Percentiles rank a stretch among this genome's conserved stretches.
These are phyloP conservation scores for Lutraria lutraria DNA, from an alignment of 2,888 invertebrate genomes.

Conservation along the genomic window DNA sequence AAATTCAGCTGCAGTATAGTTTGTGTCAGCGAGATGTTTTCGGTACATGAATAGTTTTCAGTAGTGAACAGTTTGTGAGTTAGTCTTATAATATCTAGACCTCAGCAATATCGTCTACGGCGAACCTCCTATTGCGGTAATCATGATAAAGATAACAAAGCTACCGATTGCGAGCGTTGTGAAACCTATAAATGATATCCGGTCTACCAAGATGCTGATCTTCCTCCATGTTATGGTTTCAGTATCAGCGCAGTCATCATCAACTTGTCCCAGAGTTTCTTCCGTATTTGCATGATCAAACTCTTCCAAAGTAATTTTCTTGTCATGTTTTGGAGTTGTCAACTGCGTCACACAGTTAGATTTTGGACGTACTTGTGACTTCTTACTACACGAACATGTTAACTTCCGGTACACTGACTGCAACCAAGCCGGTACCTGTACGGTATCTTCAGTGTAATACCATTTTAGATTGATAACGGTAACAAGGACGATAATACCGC, in stretches of 20 bases:
- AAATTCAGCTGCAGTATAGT: no score
- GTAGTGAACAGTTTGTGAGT: no score
- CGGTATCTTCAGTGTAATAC: constrained; percentile 61
- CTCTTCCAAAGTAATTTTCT: neutral
- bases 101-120: neutral
- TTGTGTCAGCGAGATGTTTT: no score
- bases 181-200: neutral
- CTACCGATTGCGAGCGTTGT: neutral
- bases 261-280: neutral
- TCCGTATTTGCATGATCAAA: neutral
- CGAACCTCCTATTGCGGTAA: neutral
- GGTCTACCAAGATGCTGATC: neutral
- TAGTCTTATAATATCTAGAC: no score
- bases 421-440: neutral
- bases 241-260: neutral
- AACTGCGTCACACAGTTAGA: neutral
- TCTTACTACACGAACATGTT: neutral
- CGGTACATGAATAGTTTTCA: no score
- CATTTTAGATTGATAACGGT: constrained; percentile 64
- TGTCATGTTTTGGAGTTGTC: neutral
- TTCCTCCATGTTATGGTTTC: neutral
- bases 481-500: constrained; percentile 64
- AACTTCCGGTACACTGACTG: neutral
- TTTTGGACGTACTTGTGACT: neutral
- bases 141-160: neutral